A percentile compares a stretch with the other conserved stretches of the same genome.
Conservation (phyloP, 2,113 vertebrate genomes). For the Microcebus tavaratra region DNA sequence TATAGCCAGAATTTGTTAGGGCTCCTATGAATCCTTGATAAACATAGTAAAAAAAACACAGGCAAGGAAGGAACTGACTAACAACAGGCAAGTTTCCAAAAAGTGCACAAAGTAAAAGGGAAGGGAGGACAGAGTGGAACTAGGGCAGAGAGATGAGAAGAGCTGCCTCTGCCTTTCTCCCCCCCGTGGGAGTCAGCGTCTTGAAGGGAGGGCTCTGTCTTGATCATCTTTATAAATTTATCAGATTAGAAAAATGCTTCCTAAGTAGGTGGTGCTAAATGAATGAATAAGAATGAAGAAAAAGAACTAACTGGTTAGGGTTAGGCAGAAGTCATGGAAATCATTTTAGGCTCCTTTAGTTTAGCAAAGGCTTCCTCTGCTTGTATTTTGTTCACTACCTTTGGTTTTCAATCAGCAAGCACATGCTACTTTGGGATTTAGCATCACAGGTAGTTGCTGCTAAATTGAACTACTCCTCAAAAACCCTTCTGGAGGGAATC, state of each 20-base stretch:
- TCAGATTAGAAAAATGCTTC: neutral
- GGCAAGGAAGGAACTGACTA: neutral
- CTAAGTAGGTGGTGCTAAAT: neutral
- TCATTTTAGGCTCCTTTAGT: neutral
- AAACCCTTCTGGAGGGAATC: neutral
- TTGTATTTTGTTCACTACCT: neutral
- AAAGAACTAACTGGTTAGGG: neutral
- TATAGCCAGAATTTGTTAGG: neutral
- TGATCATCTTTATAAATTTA: neutral
- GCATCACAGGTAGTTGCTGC: neutral
- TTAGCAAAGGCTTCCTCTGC: neutral
- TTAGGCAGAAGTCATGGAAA: neutral
- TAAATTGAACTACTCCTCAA: slow-evolving; percentile 26
- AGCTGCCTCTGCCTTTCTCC: neutral
- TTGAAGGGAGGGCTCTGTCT: neutral
- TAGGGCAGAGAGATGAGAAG: neutral
- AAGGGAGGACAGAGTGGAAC: neutral
- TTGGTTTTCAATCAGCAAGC: neutral
- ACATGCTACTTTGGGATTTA: neutral
- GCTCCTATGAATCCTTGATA: neutral
- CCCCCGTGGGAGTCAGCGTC: neutral
- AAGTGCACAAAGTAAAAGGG: neutral
- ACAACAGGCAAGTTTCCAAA: neutral
- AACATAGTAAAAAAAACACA: neutral
- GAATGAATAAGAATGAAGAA: neutral